Conservation (phyloP, 2,888 invertebrate species). For the Ashinkailepas kermadecensis region DNA sequence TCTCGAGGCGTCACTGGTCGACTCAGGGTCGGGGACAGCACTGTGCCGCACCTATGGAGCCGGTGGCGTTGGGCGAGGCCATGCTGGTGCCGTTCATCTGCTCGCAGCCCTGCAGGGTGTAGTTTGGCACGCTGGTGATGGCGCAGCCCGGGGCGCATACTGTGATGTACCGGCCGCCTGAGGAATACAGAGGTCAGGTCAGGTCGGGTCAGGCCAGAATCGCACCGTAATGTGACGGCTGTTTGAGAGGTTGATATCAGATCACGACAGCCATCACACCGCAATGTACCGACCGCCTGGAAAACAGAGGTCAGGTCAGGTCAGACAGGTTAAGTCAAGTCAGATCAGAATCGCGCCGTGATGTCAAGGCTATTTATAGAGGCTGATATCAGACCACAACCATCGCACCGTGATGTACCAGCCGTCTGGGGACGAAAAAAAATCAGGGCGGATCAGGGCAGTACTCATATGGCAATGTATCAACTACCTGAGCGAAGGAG, state of each 20-base stretch:
- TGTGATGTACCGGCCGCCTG: constrained; percentile 74
- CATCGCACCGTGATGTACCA: no score
- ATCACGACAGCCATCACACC: constrained; percentile 60
- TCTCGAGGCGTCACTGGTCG: no score
- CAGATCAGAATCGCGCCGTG: no score
- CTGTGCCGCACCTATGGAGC: constrained; percentile 54
- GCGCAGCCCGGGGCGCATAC: constrained; percentile 93
- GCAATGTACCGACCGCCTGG: constrained; percentile 51
- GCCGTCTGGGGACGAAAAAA: no score
- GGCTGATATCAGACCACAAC: no score
- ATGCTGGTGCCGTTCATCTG: constrained; percentile 98
- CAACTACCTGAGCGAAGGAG: neutral
- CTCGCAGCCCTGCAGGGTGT: constrained; percentile 68
- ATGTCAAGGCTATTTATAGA: no score
- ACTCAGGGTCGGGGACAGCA: no score
- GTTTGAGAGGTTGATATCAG: constrained; percentile 25
- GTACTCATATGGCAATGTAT: neutral
- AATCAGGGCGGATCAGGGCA: neutral
- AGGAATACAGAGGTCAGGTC: no score
- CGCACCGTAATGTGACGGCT: no score
- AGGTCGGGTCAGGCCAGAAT: no score
- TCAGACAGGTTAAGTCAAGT: neutral
- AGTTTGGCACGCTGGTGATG: constrained; percentile 84
- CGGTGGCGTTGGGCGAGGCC: constrained; percentile 94
- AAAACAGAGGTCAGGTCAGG: neutral